Percentiles rank a stretch among this genome's conserved stretches.
Evolutionary conservation across 2,797 vertebrate species (phyloP).

Genomic region (Girardinus metallicus): DNA sequence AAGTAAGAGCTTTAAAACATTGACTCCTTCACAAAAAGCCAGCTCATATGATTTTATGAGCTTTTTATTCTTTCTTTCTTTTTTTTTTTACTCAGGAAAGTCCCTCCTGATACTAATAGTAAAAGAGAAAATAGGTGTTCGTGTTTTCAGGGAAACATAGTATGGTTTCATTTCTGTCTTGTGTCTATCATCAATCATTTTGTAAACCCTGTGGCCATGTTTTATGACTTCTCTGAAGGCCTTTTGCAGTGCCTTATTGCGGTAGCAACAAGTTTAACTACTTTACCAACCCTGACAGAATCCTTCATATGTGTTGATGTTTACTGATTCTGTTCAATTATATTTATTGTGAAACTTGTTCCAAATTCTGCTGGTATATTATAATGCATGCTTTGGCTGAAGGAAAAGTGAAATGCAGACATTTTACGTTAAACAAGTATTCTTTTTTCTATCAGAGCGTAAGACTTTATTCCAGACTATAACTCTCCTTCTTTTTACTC

Average conservation of each 20-base stretch:
- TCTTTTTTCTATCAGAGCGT: not conserved
- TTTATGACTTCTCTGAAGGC: constrained; percentile 4
- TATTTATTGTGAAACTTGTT: constrained; percentile 8
- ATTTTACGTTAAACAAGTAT: not conserved
- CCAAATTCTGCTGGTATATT: constrained; percentile 3
- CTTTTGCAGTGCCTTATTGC: not conserved
- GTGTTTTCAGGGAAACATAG: not conserved
- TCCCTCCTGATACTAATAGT: not conserved
- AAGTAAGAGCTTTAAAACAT: not conserved
- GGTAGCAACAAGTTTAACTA: not conserved
- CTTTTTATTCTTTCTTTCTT: not conserved
- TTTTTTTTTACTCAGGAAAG: not conserved
- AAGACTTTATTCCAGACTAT: not conserved
- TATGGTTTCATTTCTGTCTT: not conserved
- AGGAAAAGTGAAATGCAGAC: not conserved
- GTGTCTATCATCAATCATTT: constrained; percentile 8
- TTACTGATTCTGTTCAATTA: constrained; percentile 1
- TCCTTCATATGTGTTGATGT: not conserved
- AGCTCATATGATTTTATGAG: not conserved
- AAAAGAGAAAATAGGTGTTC: not conserved
- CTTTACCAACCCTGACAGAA: constrained; percentile 13
- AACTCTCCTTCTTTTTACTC: constrained; percentile 34
- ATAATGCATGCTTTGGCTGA: not conserved
- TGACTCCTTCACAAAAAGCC: not conserved
- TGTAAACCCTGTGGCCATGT: not conserved